Conservation (phyloP, 2,113 vertebrate species). For the Aspiorhynchus laticeps region DNA sequence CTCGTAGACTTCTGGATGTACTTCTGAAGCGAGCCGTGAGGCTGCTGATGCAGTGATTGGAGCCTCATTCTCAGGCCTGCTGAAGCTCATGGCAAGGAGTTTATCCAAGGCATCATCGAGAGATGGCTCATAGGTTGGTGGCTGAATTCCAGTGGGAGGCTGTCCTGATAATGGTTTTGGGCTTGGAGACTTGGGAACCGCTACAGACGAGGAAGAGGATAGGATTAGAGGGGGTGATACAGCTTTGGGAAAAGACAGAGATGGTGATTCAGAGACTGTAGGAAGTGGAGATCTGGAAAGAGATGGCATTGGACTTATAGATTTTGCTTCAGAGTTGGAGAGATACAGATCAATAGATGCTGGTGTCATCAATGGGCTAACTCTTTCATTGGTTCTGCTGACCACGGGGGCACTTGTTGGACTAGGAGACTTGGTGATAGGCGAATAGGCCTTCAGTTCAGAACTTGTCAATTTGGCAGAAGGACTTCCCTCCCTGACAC, state of each 20-base stretch:
- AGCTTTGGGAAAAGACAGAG: slow-evolving; percentile 50
- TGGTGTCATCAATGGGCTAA: slow-evolving; percentile 14
- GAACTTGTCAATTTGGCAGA: slow-evolving; percentile 44
- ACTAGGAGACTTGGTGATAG: slow-evolving; percentile 62
- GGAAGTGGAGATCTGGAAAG: slow-evolving; percentile 61
- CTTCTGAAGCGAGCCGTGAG: slow-evolving; percentile 24
- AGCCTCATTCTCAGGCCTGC: slow-evolving; percentile 48
- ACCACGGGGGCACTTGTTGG: slow-evolving; percentile 55
- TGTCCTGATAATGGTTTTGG: slow-evolving; percentile 42
- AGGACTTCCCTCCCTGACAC: slow-evolving; percentile 58
- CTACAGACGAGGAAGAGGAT: slow-evolving; percentile 22
- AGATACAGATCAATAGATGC: slow-evolving; percentile 45
- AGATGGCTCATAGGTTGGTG: slow-evolving; percentile 62
- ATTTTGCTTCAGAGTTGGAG: slow-evolving; percentile 53
- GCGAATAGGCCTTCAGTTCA: slow-evolving; percentile 56
- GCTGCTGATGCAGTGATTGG: slow-evolving; percentile 41
- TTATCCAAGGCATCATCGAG: slow-evolving; percentile 77
- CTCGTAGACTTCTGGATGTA: slow-evolving; percentile 61
- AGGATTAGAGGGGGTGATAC: slow-evolving; percentile 56
- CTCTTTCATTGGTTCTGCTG: slow-evolving; percentile 53
- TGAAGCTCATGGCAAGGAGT: slow-evolving; percentile 73
- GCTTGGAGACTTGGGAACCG: slow-evolving; percentile 48
- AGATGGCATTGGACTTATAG: slow-evolving; percentile 41
- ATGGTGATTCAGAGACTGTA: slow-evolving; percentile 46
- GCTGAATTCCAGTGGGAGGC: slow-evolving; percentile 52